These are phyloP conservation scores for Drosophila mayri DNA, from an alignment of 1,140 invertebrate species.

Conservation along the genomic window DNA sequence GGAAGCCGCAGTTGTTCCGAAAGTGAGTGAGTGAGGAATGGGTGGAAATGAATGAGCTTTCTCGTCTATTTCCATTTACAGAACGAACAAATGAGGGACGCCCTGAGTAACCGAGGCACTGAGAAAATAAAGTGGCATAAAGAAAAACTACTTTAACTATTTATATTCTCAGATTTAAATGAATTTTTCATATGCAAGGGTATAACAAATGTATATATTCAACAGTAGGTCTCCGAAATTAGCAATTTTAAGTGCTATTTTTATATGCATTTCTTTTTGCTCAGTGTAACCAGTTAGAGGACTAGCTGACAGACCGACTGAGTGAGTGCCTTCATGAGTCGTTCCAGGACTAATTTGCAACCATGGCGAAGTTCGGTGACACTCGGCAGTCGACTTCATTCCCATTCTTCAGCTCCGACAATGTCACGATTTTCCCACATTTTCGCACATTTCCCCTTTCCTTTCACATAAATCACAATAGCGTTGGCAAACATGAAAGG, in stretches of 20 bases:
- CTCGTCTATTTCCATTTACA: slow-evolving; percentile 36
- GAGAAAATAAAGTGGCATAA: not conserved
- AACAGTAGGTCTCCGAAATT: too few species aligned
- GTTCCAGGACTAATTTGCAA: slow-evolving; percentile 56
- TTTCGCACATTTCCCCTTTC: not conserved
- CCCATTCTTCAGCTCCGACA: slow-evolving; percentile 1
- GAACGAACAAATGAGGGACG: slow-evolving; percentile 3
- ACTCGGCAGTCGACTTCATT: slow-evolving; percentile 9
- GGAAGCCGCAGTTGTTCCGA: slow-evolving; percentile 55
- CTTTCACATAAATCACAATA: slow-evolving; percentile 57
- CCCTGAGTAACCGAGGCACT: not conserved
- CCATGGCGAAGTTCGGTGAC: slow-evolving; percentile 33
- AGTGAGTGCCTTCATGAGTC: slow-evolving; percentile 13
- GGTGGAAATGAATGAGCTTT: slow-evolving; percentile 33
- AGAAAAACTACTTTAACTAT: not conserved
- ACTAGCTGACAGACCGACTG: slow-evolving; percentile 20
- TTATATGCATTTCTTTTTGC: not conserved
- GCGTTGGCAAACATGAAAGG: slow-evolving; percentile 13
- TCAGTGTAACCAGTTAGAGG: slow-evolving; percentile 7
- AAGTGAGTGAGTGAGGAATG: not conserved
- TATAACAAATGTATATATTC: too few species aligned
- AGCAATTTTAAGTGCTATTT: not conserved
- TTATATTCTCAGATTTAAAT: not conserved
- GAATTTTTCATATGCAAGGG: too few species aligned
- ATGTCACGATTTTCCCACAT: slow-evolving; percentile 8